Evolutionary conservation across 2,113 vertebrate genomes (phyloP), one percentile per base, ranked within the genome.

Genomic region (Pluvianellus socialis): DNA sequence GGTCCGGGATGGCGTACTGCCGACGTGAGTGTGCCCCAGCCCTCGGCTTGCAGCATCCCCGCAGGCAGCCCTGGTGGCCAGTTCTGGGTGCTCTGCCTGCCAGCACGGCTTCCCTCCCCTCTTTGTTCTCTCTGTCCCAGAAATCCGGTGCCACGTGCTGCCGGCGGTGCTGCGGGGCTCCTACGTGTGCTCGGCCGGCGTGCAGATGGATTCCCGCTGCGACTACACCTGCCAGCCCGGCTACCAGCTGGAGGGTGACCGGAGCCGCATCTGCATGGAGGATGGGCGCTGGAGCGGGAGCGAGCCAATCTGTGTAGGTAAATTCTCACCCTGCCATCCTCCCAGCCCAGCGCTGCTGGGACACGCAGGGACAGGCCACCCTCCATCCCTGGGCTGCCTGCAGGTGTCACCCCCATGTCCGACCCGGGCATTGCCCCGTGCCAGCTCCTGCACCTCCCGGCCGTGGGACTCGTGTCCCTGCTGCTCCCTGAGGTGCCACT

Each of bases 251-350:
- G 99, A 99, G 97, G 98, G 98, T 0, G 98, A 99, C 71, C 98
- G 97, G 62, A 99, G 98, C 2, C 98, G 99, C 19, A 86, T 98
- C 87, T 99, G 99, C 96, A 98, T 98, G 98, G 98, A 98, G 49
- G 96, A 98, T 0, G 99, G 98, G 7, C 97, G 11, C 17, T 99
- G 99, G 99, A 99, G 99, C 7, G 99, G 99, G 21, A 95, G 65
- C 4, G 99, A 99, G 95, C 99, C 99, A 9, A 73, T 98, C 55
- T 99, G 99, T 98, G 96, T 98, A 98, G 99, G 99, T 99, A 98
- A 98, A 97, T 97, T 84, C 92, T 95, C 92, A 38, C 58, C 88
- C 87, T 92, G 8, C 38, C 3, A 0, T 47, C 45, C 27, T 58
- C 30, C 33, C 17, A 8, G 35, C 45, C 33, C 55, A 22, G 0